Conservation (phyloP, 2,888 invertebrate genomes). For the Mellilla xanthometata region DNA sequence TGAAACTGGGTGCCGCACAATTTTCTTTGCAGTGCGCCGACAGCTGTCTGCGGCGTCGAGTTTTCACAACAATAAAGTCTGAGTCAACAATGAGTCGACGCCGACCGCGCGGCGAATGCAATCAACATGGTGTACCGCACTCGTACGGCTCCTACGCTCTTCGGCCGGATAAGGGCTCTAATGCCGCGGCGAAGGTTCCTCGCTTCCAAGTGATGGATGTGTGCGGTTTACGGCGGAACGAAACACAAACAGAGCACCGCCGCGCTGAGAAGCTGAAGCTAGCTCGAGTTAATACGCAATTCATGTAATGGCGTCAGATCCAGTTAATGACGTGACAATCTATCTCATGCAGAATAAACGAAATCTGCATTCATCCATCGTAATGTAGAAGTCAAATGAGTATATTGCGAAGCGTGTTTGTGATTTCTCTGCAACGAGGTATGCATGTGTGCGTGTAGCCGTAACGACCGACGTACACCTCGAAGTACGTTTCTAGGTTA, state of each 20-base stretch:
- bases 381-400: too few species aligned
- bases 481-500: slow-evolving; percentile 50
- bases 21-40: slow-evolving; percentile 45
- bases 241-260: too few species aligned
- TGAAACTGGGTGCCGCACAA: slow-evolving; percentile 44
- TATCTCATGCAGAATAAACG: too few species aligned
- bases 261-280: too few species aligned
- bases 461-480: slow-evolving; percentile 31
- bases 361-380: too few species aligned
- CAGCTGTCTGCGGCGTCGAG: slow-evolving; percentile 40
- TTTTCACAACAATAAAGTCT: slow-evolving; percentile 50
- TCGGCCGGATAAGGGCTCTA: slow-evolving; percentile 16
- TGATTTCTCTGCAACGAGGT: background rate
- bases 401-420: too few species aligned
- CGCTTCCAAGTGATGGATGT: slow-evolving; percentile 3
- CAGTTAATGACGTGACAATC: too few species aligned
- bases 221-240: background rate
- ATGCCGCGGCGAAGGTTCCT: background rate
- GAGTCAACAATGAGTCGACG: slow-evolving; percentile 46
- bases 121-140: slow-evolving; percentile 40
- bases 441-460: slow-evolving; percentile 28
- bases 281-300: too few species aligned
- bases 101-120: slow-evolving; percentile 38
- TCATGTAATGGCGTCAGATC: too few species aligned
- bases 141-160: slow-evolving; percentile 28